phyloP scores from a whole-genome alignment of 2,113 vertebrate species.

The Hypomesus transpacificus region DNA sequence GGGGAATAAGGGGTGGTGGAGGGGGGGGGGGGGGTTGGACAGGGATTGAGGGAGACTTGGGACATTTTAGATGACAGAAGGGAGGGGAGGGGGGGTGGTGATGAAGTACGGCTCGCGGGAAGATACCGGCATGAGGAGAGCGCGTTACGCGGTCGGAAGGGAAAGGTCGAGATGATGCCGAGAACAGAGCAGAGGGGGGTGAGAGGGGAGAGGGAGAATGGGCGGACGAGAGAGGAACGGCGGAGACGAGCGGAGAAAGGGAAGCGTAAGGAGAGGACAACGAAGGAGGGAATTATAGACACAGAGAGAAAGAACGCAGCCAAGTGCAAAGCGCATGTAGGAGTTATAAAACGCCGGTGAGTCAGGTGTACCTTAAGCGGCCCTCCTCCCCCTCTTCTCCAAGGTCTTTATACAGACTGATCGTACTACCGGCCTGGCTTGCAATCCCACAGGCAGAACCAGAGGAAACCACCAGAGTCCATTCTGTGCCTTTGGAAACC shows the following conservation, averaged over 20 bases:
- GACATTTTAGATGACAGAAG: constrained; percentile 41
- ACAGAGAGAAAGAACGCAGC: background rate
- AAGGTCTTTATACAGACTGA: constrained; percentile 2
- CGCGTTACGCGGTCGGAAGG: background rate
- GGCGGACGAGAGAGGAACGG: background rate
- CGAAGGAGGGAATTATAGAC: background rate
- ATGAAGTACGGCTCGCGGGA: background rate
- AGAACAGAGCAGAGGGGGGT: constrained; percentile 14
- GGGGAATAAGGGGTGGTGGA: constrained; percentile 11
- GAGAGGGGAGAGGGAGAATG: constrained; percentile 16
- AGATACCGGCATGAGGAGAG: background rate
- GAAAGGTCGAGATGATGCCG: background rate
- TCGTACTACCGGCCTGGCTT: constrained; percentile 21
- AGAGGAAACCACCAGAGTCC: background rate
- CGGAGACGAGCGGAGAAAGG: background rate
- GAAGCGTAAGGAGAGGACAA: background rate
- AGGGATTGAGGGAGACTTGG: constrained; percentile 3
- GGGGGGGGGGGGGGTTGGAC: background rate
- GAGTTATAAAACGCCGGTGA: constrained; percentile 1
- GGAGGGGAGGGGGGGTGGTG: background rate
- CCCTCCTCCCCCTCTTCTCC: background rate
- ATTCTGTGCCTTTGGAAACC: background rate
- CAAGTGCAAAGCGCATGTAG: background rate
- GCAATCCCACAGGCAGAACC: background rate
- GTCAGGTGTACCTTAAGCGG: background rate